Conservation (phyloP, 1,140 invertebrate genomes). For the Thrips palmi region DNA sequence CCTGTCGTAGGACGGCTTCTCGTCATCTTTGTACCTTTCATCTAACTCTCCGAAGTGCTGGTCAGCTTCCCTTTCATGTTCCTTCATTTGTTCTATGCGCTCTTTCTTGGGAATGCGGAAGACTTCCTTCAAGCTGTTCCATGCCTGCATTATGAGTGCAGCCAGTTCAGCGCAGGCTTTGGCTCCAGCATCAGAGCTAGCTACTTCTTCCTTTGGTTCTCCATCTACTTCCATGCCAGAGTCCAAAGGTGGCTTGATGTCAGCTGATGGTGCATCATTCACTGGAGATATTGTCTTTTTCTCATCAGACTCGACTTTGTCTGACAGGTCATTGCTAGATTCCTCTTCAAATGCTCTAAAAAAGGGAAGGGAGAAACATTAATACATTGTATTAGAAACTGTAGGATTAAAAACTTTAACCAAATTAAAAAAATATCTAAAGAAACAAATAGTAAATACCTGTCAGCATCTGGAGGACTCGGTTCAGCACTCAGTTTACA, state of each 20-base stretch:
- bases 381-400: no score
- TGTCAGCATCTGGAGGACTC: no score
- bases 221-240: conserved; percentile 16
- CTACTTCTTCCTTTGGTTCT: conserved; percentile 13
- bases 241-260: no score
- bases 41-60: conserved; percentile 29
- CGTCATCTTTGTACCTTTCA: background rate
- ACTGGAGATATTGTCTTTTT: no score
- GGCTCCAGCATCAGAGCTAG: conserved; percentile 18
- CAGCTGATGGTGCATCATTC: background rate
- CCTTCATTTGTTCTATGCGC: conserved; percentile 79
- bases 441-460: conserved; percentile 18
- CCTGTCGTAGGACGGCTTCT: background rate
- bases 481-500: no score
- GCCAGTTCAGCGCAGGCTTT: conserved; percentile 35
- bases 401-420: no score
- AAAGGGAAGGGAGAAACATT: no score
- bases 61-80: conserved; percentile 74
- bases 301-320: no score
- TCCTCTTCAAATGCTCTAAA: no score
- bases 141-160: conserved; percentile 44
- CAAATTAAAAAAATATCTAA: no score
- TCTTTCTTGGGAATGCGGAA: conserved; percentile 93
- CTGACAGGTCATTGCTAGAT: no score
- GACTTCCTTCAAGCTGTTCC: conserved; percentile 68